Percentiles rank a stretch among this genome's conserved stretches.
These are phyloP conservation scores for Tympanuchus pallidicinctus DNA, from an alignment of 2,113 vertebrate genomes.

Conservation along the genomic window DNA sequence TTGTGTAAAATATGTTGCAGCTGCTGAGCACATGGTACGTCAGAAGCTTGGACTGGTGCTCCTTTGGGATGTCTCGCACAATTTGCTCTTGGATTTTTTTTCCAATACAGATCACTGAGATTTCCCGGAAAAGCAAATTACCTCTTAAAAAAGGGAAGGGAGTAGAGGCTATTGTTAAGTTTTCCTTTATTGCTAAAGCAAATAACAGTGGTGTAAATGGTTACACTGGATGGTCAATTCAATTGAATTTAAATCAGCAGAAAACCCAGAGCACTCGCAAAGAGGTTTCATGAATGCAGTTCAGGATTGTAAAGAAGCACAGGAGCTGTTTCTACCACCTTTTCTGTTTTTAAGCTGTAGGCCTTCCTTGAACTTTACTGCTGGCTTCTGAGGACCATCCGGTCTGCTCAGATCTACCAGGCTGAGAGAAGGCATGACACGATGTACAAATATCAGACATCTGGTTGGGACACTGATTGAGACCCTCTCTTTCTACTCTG, in stretches of 20 bases:
- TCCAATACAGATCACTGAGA: background rate
- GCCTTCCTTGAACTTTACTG: background rate
- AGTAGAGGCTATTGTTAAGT: conserved; percentile 44
- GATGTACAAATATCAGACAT: background rate
- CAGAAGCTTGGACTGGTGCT: background rate
- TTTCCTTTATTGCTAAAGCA: conserved; percentile 55
- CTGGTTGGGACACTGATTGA: accelerated
- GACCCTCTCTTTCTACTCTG: background rate
- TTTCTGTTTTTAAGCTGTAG: background rate
- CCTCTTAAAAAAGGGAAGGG: background rate
- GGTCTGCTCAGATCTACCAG: background rate
- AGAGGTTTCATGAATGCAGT: conserved; percentile 25
- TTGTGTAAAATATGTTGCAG: conserved; percentile 32
- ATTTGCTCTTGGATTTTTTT: conserved; percentile 25
- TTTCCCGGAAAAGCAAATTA: conserved; percentile 56
- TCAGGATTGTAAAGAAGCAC: background rate
- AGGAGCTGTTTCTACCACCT: background rate
- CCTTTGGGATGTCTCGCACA: conserved; percentile 48
- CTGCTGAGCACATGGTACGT: background rate
- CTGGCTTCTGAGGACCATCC: background rate
- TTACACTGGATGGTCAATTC: conserved; percentile 64
- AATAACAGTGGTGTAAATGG: conserved; percentile 31
- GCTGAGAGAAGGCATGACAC: background rate
- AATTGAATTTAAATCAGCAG: conserved; percentile 66
- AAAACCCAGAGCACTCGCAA: conserved; percentile 52